Conservation (phyloP, 1,140 invertebrate species). For the Chironomus striatipennis region DNA sequence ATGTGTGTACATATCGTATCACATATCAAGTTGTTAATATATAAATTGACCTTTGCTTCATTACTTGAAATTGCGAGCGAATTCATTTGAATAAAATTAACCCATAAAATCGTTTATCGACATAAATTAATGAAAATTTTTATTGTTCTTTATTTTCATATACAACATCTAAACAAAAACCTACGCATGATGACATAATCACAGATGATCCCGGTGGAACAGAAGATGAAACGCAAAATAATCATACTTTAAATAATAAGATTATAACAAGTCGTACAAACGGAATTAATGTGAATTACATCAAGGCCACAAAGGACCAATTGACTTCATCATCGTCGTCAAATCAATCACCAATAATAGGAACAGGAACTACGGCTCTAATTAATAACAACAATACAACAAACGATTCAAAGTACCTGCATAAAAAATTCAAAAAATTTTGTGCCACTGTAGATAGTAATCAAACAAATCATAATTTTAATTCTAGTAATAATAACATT, state of each 20-base stretch:
- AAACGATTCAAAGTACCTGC: conserved; percentile 69
- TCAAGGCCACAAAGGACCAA: conserved; percentile 18
- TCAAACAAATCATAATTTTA: conserved; percentile 26
- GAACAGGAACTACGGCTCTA: neutral
- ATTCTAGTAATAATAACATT: conserved; percentile 33
- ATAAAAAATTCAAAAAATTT: conserved; percentile 86
- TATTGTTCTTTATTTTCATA: neutral
- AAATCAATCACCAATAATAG: conserved; percentile 2
- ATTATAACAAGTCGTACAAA: conserved; percentile 10
- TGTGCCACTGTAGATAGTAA: conserved; percentile 45
- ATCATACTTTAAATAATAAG: neutral
- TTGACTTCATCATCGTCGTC: neutral
- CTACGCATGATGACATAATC: neutral
- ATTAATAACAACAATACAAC: conserved; percentile 43
- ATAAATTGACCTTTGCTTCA: neutral
- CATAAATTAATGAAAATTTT: too few relatives aligned
- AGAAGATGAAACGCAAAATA: neutral
- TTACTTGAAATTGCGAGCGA: neutral
- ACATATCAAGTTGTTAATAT: neutral
- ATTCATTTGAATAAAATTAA: neutral
- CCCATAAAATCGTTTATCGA: neutral
- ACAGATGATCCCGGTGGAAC: neutral
- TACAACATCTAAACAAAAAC: neutral
- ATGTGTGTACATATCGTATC: neutral
- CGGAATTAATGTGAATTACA: neutral